These are phyloP conservation scores for Myotis myotis DNA, from an alignment of 2,797 vertebrate genomes.

Conservation along the genomic window DNA sequence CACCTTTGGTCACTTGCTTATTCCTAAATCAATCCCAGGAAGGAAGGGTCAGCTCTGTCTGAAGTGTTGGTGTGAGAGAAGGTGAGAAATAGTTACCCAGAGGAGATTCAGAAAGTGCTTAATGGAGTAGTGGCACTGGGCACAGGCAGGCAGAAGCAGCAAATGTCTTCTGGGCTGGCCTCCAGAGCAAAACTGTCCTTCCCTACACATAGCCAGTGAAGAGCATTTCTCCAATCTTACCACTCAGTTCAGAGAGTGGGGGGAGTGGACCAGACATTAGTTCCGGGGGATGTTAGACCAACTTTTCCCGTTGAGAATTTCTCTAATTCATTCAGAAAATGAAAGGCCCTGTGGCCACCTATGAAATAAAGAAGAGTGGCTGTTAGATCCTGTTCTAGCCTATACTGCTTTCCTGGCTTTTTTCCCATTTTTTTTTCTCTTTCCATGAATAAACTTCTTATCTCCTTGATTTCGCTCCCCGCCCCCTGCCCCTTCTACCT, in stretches of 20 bases:
- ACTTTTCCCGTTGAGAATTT: background rate
- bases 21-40: background rate
- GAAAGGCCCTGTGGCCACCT: background rate
- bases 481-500: background rate
- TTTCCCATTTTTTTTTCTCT: background rate
- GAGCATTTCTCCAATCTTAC: background rate
- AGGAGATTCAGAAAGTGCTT: background rate
- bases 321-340: conserved; percentile 2
- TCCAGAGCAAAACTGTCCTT: background rate
- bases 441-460: background rate
- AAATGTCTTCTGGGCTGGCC: background rate
- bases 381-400: background rate
- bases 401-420: background rate
- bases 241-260: background rate
- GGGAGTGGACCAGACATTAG: background rate
- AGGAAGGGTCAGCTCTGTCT: background rate
- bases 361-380: background rate
- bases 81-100: background rate
- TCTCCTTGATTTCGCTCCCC: background rate
- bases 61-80: background rate
- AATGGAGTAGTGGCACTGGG: background rate
- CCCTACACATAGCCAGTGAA: background rate
- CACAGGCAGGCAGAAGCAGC: background rate
- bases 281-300: background rate
- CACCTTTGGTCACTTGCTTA: background rate